A percentile compares a stretch with the other conserved stretches of the same genome.
Conservation (phyloP, 2,113 vertebrate genomes). For the Nanger granti region DNA sequence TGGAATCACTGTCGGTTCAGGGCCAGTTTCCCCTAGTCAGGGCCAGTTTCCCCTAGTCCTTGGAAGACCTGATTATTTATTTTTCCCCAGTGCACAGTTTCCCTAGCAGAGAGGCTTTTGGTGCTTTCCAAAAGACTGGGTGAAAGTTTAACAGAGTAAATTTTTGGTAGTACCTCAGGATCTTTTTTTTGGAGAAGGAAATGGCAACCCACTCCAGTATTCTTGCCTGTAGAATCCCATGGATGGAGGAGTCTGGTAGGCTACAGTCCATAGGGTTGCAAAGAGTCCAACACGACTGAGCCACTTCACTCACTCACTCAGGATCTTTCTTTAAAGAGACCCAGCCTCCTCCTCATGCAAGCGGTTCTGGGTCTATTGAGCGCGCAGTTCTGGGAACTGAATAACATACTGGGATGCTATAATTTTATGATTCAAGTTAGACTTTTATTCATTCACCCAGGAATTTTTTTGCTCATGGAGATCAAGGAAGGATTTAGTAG, state of each 20-base stretch:
- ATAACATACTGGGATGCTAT: neutral
- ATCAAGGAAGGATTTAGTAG: neutral
- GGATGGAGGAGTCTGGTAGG: too few relatives aligned
- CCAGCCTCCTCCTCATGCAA: neutral
- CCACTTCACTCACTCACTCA: too few relatives aligned
- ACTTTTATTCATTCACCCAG: neutral
- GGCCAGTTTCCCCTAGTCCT: neutral
- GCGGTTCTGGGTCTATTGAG: neutral
- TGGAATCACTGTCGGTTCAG: neutral
- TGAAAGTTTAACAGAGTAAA: neutral
- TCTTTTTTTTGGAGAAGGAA: neutral
- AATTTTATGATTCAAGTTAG: neutral
- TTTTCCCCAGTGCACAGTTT: neutral
- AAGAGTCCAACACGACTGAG: too few relatives aligned
- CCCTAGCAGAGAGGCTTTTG: neutral
- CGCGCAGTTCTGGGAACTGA: neutral
- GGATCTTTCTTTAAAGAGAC: neutral
- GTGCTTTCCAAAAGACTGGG: neutral
- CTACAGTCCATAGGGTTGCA: too few relatives aligned
- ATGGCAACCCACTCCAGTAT: too few relatives aligned
- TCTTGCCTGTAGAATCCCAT: too few relatives aligned
- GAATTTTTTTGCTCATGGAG: neutral
- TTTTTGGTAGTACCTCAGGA: neutral
- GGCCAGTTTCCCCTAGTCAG: neutral
- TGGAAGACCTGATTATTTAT: neutral